Conservation (phyloP, 2,888 invertebrate species). For the Euphydryas editha region DNA sequence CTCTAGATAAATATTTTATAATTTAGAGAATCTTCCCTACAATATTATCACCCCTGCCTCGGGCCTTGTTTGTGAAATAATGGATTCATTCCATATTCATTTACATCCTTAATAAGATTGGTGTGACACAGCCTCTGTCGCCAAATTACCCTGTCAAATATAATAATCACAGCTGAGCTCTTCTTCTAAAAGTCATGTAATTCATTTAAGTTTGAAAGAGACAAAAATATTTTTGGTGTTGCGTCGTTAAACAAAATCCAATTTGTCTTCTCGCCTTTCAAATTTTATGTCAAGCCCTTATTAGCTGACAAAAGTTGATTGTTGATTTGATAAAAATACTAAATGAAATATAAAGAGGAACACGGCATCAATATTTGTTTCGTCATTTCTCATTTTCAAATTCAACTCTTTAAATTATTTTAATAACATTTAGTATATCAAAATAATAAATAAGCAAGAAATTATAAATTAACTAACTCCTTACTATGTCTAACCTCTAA, state of each 20-base stretch:
- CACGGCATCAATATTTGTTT: not conserved
- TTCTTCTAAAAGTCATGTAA: constrained; percentile 52
- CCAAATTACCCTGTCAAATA: constrained; percentile 78
- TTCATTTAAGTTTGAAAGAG: constrained; percentile 51
- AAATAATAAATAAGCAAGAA: too few species aligned
- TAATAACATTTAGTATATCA: too few species aligned
- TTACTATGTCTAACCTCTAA: too few species aligned
- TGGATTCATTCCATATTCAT: constrained; percentile 83
- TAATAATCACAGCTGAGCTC: constrained; percentile 67
- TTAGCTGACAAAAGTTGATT: constrained; percentile 46
- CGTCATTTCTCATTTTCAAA: not conserved
- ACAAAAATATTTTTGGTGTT: constrained; percentile 49
- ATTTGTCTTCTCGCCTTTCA: constrained; percentile 74
- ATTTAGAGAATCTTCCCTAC: constrained; percentile 58
- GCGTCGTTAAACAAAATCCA: constrained; percentile 62
- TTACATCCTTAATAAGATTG: constrained; percentile 81
- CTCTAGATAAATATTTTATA: constrained; percentile 53
- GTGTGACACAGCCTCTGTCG: constrained; percentile 67
- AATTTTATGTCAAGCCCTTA: constrained; percentile 68
- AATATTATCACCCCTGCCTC: constrained; percentile 67
- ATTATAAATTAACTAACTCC: too few species aligned
- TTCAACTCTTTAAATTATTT: not conserved
- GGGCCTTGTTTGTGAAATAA: constrained; percentile 79
- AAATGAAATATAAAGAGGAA: too few species aligned
- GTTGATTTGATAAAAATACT: not conserved